phyloP scores from a whole-genome alignment of 2,797 vertebrate genomes.

The Acomys russatus region DNA sequence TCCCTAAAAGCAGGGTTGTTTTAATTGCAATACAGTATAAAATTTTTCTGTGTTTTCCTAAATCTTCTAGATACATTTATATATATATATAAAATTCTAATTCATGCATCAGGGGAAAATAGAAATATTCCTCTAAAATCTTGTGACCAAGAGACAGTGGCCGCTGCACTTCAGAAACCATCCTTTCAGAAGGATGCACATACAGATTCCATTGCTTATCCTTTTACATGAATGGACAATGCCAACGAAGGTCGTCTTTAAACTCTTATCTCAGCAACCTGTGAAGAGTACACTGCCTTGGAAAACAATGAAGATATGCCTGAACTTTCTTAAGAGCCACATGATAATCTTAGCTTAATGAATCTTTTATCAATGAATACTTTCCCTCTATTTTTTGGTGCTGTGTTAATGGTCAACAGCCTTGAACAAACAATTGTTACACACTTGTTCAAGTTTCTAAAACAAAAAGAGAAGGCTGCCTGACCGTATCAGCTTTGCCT shows the following conservation, averaged over 20 bases:
- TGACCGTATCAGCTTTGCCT: not conserved
- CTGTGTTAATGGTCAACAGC: slow-evolving; percentile 2
- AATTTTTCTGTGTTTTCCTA: not conserved
- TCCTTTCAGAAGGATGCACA: not conserved
- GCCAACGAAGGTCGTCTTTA: not conserved
- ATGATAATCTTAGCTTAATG: slow-evolving; percentile 22
- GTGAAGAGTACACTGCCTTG: not conserved
- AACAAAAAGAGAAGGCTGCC: not conserved
- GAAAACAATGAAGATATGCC: not conserved
- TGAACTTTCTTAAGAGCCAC: not conserved
- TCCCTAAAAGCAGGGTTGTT: not conserved
- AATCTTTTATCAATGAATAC: slow-evolving; percentile 19
- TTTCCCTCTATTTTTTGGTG: slow-evolving; percentile 35
- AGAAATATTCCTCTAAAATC: slow-evolving; percentile 54
- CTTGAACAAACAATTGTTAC: slow-evolving; percentile 8
- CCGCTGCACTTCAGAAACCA: slow-evolving; percentile 8
- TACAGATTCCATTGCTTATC: not conserved
- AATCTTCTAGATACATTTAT: slow-evolving; percentile 28
- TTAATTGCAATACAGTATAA: slow-evolving; percentile 13
- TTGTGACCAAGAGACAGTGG: not conserved
- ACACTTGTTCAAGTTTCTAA: slow-evolving; percentile 10
- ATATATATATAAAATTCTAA: slow-evolving; percentile 37
- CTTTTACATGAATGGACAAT: slow-evolving; percentile 1
- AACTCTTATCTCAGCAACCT: slow-evolving; percentile 8
- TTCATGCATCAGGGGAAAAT: slow-evolving; percentile 65